Evolutionary conservation across 2,797 vertebrate species (phyloP).

Genomic region (Melanotaenia nigrans): DNA sequence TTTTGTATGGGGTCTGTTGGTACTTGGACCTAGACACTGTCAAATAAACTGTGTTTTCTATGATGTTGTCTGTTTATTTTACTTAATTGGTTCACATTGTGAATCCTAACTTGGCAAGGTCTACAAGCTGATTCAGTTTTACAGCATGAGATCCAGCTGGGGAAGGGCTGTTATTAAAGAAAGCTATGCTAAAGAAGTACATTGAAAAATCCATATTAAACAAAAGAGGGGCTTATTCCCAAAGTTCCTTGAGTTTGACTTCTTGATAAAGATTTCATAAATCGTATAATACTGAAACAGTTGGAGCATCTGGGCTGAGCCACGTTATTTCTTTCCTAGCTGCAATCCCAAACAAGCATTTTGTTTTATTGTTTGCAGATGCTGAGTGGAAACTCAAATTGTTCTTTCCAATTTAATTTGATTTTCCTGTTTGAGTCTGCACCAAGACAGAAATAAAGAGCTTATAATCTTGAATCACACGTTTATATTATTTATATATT

Average conservation of each 20-base stretch:
- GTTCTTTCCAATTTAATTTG: background rate
- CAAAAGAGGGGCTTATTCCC: no score
- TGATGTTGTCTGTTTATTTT: conserved; percentile 35
- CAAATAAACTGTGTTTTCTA: conserved; percentile 85
- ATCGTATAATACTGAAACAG: background rate
- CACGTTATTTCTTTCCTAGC: background rate
- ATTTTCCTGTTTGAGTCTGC: background rate
- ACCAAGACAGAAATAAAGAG: no score
- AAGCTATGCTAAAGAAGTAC: no score
- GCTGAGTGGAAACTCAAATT: background rate
- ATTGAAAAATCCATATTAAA: background rate
- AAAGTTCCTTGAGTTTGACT: no score
- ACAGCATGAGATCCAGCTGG: no score
- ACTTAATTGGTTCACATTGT: background rate
- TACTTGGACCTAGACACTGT: conserved; percentile 84
- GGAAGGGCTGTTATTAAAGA: no score
- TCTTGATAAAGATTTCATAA: no score
- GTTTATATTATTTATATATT: no score
- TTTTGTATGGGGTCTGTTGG: conserved; percentile 80
- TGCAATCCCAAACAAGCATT: no score
- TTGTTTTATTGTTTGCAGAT: background rate
- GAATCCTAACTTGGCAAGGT: background rate
- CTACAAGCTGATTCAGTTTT: background rate
- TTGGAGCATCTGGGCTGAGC: background rate
- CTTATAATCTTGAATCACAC: no score